Evolutionary conservation across 2,113 vertebrate genomes (phyloP), one percentile per base, ranked within the genome.

Genomic region (Trochalopteron elliotii): DNA sequence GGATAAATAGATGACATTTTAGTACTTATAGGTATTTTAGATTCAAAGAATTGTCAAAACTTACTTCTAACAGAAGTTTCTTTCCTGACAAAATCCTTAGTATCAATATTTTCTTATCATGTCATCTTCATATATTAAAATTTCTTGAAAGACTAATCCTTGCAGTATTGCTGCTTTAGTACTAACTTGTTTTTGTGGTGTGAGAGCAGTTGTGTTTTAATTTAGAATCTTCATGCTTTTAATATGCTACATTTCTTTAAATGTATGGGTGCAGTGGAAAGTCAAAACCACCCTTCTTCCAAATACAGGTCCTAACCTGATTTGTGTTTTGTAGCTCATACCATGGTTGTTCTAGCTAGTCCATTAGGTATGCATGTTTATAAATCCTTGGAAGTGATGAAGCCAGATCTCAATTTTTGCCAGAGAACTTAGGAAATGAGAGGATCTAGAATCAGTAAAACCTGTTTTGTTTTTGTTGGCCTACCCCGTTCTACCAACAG

Each of bases 1-100:
- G 95, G 87, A 95, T 83, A 92, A 92, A 64, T 83, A 97, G 91
- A 93, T 97, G 97, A 97, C 96, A 93, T 96, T 94, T 96, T 71
- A 56, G 92, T 93, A 71, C 93, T 94, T 94, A 77, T 8, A 47
- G 92, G 87, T 88, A 95, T 96, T 93, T 86, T 50, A 69, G 82
- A 93, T 94, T 95, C 90, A 83, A 97, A 94, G 94, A 94, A 91
- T 93, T 96, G 94, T 97, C 95, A 95, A 89, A 94, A 95, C 74
- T 92, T 90, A 87, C 71, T 94, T 86, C 93, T 87, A 92, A 87
- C 83, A 84, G 65, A 56, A 71, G 81, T 83, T 91, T 57, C 80
- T 88, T 33, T 64, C 61, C 93, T 97, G 92, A 93, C 84, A 87
- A 90, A 93, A 93, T 80, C 78, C 56, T 37, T 68, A 65, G 67